Conservation (phyloP, 1,140 invertebrate genomes). For the Platyscapa corneri region DNA sequence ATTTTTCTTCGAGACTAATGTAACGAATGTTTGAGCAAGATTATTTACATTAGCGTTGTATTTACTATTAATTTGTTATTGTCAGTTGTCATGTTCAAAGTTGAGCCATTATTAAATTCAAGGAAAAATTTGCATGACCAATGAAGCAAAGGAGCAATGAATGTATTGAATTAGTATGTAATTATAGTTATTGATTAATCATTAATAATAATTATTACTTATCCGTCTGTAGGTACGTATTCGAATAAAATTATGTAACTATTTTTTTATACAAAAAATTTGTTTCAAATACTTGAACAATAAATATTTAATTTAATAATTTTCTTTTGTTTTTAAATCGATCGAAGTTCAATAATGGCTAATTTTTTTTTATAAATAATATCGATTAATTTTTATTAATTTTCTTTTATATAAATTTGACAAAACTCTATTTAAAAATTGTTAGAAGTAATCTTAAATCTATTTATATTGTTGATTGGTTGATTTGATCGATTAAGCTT, state of each 20-base stretch:
- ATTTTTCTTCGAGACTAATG: too few relatives aligned
- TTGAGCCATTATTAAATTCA: conserved; percentile 16
- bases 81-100: neutral
- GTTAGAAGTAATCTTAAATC: too few relatives aligned
- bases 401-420: too few relatives aligned
- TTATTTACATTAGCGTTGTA: neutral
- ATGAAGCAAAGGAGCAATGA: neutral
- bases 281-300: neutral
- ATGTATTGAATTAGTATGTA: neutral
- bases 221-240: neutral
- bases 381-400: too few relatives aligned
- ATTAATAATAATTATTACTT: neutral
- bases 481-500: too few relatives aligned
- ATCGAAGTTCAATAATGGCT: too few relatives aligned
- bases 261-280: neutral
- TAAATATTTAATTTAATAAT: too few relatives aligned
- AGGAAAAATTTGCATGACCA: neutral
- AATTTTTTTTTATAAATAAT: too few relatives aligned
- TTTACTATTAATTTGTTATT: neutral
- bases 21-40: neutral
- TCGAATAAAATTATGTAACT: neutral
- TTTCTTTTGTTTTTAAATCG: too few relatives aligned
- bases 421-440: too few relatives aligned
- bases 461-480: too few relatives aligned
- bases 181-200: neutral